phyloP scores from a whole-genome alignment of 2,113 vertebrate species.

The Podarcis muralis region DNA sequence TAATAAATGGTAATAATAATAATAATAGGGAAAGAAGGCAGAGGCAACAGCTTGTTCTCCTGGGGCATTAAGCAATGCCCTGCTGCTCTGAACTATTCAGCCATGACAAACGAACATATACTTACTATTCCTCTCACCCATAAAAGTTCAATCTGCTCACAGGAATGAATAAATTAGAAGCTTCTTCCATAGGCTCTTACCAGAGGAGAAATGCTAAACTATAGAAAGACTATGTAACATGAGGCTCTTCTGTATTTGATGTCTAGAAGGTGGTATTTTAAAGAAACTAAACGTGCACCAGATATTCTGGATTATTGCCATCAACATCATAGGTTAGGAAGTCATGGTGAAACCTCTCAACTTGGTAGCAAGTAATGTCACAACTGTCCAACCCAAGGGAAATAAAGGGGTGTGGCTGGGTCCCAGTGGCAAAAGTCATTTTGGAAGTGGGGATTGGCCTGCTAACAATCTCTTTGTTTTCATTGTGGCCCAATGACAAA shows the following conservation, averaged over 20 bases:
- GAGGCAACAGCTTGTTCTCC: not conserved
- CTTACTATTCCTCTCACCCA: slow-evolving; percentile 45
- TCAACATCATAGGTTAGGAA: too few species aligned
- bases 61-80: not conserved
- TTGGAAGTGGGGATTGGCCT: not conserved
- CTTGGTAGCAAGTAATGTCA: not conserved
- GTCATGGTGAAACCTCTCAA: too few species aligned
- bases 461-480: not conserved
- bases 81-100: not conserved
- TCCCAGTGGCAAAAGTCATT: not conserved
- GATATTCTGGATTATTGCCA: too few species aligned
- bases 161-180: slow-evolving; percentile 30
- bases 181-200: not conserved
- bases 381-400: not conserved
- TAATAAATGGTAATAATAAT: not conserved
- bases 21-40: too few species aligned
- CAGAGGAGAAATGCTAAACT: not conserved
- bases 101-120: slow-evolving; percentile 28
- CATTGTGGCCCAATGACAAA: not conserved
- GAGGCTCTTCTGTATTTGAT: not conserved
- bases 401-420: not conserved
- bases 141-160: slow-evolving; percentile 16
- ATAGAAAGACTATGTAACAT: not conserved
- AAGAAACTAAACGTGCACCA: not conserved
- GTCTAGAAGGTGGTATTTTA: slow-evolving; percentile 8